Conservation (phyloP, 92 coral and sea anemone species). For the Phenganax subtilis region DNA sequence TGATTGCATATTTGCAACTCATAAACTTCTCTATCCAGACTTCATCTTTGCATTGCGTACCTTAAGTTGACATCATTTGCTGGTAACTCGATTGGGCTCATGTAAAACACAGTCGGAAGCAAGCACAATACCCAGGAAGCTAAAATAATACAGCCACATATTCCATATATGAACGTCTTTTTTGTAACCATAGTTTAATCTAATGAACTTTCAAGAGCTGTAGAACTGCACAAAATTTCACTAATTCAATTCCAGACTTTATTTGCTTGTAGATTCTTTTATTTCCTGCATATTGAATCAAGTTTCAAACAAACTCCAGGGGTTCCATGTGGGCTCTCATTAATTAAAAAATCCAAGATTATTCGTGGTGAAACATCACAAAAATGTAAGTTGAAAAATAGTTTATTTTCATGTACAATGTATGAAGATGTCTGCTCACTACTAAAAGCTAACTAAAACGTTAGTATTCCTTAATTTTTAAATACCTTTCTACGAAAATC, state of each 20-base stretch:
- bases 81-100: constrained; percentile 12
- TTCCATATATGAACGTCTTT: neutral
- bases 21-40: too few species aligned
- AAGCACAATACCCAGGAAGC: constrained; percentile 10
- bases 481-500: too few species aligned
- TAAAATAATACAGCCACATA: constrained; percentile 6
- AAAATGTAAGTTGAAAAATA: neutral
- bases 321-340: neutral
- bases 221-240: neutral
- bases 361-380: neutral
- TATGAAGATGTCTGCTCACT: too few species aligned
- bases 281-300: neutral
- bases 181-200: neutral
- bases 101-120: constrained; percentile 28
- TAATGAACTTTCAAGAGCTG: neutral
- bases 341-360: neutral
- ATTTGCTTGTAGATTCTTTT: too few species aligned
- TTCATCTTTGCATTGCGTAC: neutral
- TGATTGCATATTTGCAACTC: neutral
- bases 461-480: too few species aligned
- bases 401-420: too few species aligned
- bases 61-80: neutral
- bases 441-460: too few species aligned
- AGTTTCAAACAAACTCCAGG: neutral
- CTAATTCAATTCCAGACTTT: too few species aligned